These are phyloP conservation scores for Turritopsis rubra DNA, from an alignment of 30 jellyfish, hydroid and myxozoan genomes.

Conservation along the genomic window DNA sequence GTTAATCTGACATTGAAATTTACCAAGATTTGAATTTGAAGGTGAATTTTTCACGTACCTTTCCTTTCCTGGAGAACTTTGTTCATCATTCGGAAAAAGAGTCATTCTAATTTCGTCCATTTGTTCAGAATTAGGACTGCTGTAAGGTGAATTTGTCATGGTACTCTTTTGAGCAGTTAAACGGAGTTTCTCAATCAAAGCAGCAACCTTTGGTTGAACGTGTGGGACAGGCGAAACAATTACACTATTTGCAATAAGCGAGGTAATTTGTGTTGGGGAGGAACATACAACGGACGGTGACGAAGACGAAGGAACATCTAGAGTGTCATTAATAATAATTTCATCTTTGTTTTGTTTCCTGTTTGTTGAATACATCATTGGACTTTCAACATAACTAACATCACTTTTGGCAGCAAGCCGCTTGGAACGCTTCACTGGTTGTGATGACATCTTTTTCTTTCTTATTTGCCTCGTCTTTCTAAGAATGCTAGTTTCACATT, in stretches of 20 bases:
- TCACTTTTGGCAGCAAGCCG: constrained; percentile 15
- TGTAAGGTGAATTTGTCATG: neutral
- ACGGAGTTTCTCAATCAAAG: neutral
- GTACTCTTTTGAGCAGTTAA: constrained; percentile 9
- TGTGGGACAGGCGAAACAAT: neutral
- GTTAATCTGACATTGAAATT: too few species aligned
- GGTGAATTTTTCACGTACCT: neutral
- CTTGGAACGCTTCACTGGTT: neutral
- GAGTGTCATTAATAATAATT: neutral
- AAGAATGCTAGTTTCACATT: neutral
- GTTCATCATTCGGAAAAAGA: neutral
- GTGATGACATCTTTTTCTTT: constrained; percentile 6
- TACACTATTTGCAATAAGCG: neutral
- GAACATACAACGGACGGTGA: neutral
- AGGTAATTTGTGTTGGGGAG: neutral
- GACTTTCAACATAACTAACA: constrained; percentile 13
- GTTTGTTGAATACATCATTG: neutral
- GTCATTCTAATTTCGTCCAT: neutral
- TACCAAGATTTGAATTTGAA: neutral
- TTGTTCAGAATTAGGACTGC: constrained; percentile 2
- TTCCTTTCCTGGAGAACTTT: neutral
- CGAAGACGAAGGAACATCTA: neutral
- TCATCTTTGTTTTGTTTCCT: neutral
- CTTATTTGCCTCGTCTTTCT: neutral
- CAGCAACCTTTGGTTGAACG: constrained; percentile 13